Percentiles rank a stretch among this genome's conserved stretches.
Evolutionary conservation across 2,113 vertebrate species (phyloP).

Genomic region (Silurus asotus): DNA sequence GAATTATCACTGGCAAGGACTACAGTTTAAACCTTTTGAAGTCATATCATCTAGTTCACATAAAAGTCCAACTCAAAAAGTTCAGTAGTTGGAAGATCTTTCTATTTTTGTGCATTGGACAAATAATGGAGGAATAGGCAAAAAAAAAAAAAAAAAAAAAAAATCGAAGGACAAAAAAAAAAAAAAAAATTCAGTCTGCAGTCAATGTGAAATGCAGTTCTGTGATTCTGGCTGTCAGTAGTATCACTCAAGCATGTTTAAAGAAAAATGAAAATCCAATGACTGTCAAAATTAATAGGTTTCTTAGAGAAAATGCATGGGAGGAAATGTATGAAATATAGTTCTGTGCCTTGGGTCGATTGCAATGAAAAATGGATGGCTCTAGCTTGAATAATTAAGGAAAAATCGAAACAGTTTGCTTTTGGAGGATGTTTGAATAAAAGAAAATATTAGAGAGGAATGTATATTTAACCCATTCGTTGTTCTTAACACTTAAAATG

Average conservation of each 20-base stretch:
- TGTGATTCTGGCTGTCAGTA: background rate
- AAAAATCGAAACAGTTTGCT: background rate
- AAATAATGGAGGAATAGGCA: background rate
- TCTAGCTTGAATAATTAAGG: background rate
- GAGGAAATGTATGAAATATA: background rate
- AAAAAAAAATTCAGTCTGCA: background rate
- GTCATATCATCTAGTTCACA: background rate
- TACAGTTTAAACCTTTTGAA: background rate
- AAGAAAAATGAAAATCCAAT: background rate
- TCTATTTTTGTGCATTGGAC: background rate
- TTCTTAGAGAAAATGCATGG: background rate
- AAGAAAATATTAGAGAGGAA: background rate
- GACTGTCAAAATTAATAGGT: background rate
- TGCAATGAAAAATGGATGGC: background rate
- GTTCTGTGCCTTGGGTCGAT: background rate
- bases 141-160: background rate
- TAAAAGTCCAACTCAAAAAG: background rate
- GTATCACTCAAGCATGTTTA: background rate
- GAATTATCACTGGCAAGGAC: background rate
- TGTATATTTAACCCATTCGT: background rate
- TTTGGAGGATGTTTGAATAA: background rate
- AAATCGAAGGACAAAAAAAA: no score
- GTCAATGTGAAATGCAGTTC: background rate
- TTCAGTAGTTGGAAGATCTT: background rate
- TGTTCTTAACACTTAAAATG: background rate